Evolutionary conservation across 2,888 invertebrate species (phyloP), one percentile per base, ranked within the genome.

Genomic region (Priocnemis perturbator): DNA sequence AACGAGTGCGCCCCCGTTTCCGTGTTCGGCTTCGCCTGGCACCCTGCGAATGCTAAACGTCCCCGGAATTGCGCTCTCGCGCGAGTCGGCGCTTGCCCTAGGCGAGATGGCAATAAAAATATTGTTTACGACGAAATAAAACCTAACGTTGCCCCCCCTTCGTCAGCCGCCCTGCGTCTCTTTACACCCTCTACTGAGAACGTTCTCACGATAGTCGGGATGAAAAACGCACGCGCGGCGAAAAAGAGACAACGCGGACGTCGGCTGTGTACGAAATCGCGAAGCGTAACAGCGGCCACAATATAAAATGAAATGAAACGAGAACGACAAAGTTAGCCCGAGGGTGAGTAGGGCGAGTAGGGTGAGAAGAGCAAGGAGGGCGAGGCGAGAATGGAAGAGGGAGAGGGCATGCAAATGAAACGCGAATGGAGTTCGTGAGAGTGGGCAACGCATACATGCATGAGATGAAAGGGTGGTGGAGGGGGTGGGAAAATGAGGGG

Each of bases 51-150:
- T 37, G 63, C 23, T 56, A 64, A 64, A 68, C 56, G 60, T 65
- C 60, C 57, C 20, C 52, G 52, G 55, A 64, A 74, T 72, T 63
- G 67, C 64, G 45, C 57, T 67, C 56, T 69, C 50, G 58, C 66
- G 47, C 45, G 37, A 37, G 7, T 55, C 50, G 53, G n/a, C 53
- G 47, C 61, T 55, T 60, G 47, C 59, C 48, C 55, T 21, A 55
- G 64, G 69, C 62, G 76, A 74, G 66, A 56, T 48, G 50, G 69
- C 61, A 71, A 76, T 76, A 76, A 77, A 77, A 77, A 76, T 77
- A 76, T 77, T 76, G 74, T 77, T 77, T 77, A 77, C 71, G 74
- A 74, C 47, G 59, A 57, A 56, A 66, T 76, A 74, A 74, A 77
- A 70, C 62, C 57, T 50, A 56, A 63, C 53, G 30, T 48, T 44